Conservation (phyloP, 1,140 invertebrate species). For the Brachystomella parvula region DNA sequence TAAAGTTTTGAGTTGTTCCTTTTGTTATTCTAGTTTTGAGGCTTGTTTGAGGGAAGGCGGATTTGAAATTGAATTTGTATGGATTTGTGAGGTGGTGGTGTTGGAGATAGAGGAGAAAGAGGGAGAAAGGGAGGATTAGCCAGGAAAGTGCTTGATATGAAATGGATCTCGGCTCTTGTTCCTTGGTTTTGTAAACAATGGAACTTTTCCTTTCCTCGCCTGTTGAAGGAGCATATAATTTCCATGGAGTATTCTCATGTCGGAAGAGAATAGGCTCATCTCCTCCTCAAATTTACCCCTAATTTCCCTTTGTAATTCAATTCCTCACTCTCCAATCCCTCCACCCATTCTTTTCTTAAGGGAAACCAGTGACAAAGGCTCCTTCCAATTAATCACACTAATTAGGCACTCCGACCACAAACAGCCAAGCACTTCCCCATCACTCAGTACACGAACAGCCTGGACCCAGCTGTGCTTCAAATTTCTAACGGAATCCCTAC, state of each 20-base stretch:
- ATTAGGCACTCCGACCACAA: conserved; percentile 15
- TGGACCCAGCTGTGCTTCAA: too few species aligned
- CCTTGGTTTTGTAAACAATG: background rate
- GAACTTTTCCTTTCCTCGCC: background rate
- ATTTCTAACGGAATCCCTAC: too few species aligned
- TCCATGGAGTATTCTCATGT: too few species aligned
- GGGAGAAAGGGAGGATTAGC: background rate
- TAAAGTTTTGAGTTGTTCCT: background rate
- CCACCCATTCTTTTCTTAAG: background rate
- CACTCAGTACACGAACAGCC: too few species aligned
- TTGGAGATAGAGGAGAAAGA: background rate
- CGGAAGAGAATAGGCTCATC: too few species aligned
- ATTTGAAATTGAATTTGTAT: too few species aligned
- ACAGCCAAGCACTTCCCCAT: background rate
- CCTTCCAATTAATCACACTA: conserved; percentile 35
- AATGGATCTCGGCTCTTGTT: background rate
- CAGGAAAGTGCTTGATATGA: background rate
- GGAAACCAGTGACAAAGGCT: too few species aligned
- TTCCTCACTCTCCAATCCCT: background rate
- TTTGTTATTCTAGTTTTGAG: background rate
- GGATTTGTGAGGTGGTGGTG: background rate
- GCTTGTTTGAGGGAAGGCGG: background rate
- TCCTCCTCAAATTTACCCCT: too few species aligned
- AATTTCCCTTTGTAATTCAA: background rate
- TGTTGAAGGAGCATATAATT: too few species aligned